Evolutionary conservation across 2,797 vertebrate genomes (phyloP), one percentile per base, ranked within the genome.

Genomic region (Paguma larvata): DNA sequence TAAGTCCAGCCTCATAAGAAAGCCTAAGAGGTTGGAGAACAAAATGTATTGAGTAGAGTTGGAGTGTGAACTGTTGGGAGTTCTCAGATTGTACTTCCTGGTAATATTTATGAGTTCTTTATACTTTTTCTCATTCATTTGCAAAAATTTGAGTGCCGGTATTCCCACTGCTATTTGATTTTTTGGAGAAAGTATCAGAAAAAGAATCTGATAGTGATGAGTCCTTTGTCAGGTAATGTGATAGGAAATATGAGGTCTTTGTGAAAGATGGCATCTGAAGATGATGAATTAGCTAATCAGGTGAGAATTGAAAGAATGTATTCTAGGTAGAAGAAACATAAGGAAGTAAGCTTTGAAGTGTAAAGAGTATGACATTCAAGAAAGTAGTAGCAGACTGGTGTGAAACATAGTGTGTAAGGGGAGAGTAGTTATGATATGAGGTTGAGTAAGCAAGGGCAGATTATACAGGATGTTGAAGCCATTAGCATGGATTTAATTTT

Each of bases 1-100:
- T 93, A 88, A 59, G 62, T 92, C 25, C 27, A 41, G 18, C 23
- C 5, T 77, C 65, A 67, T 51, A 89, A 78, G 25, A 32, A 94
- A 87, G 63, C 25, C 14, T 72, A 87, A 27, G 34, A 88, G 44
- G 34, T 67, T 63, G 63, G 34, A 78, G 72, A 91, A 89, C 75
- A 6, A 19, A 34, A 73, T 63, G 9, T 72, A 32, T 87, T 85
- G 48, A 63, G 91, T 95, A 95, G 78, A 79, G 19, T 75, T 85
- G 92, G 30, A 80, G 11, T 94, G 46, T 83, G 46, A 94, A 68
- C 32, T 91, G 1, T 85, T 41, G n/a, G 32, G 44, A 73, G 6
- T 84, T 90, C 67, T 91, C n/a, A 62, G 19, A 32, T 91, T 95
- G 34, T 85, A 51, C 80, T 97, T 85, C n/a, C 95, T 95, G 46